Conservation (phyloP, 2,888 invertebrate genomes). For the Cataglyphis cursor region DNA sequence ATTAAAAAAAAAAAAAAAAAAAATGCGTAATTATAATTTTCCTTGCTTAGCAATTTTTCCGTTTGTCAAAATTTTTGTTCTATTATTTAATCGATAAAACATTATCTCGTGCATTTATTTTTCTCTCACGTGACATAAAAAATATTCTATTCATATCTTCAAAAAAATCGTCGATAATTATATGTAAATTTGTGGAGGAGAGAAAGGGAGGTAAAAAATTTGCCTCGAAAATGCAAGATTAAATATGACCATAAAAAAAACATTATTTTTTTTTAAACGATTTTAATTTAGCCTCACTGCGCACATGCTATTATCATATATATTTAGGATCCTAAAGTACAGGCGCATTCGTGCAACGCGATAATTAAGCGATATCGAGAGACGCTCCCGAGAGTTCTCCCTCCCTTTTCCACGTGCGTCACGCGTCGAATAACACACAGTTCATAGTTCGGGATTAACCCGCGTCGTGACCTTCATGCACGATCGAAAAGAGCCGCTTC, state of each 20-base stretch:
- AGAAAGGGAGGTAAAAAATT: not conserved
- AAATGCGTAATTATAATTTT: not conserved
- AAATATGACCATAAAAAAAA: not conserved
- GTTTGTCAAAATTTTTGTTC: not conserved
- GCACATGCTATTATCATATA: not conserved
- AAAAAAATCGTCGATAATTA: not conserved
- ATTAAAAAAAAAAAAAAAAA: constrained; percentile 1
- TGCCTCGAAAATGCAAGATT: not conserved
- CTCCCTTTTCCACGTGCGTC: not conserved
- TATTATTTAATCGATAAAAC: not conserved
- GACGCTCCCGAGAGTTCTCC: not conserved
- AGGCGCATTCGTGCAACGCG: not conserved
- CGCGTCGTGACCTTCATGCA: constrained; percentile 42
- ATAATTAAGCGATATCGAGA: constrained; percentile 38
- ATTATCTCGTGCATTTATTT: not conserved
- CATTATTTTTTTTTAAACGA: not conserved
- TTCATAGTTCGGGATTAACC: constrained; percentile 6
- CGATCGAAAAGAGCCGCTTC: constrained; percentile 38
- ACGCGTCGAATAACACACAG: constrained; percentile 10
- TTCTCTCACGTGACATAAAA: not conserved
- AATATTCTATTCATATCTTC: not conserved
- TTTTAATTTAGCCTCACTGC: not conserved
- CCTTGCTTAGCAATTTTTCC: not conserved
- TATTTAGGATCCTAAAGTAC: constrained; percentile 2
- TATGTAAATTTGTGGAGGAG: not conserved